Percentiles rank a stretch among this genome's conserved stretches.
Evolutionary conservation across 1,140 invertebrate species (phyloP).

Genomic region (Aphelenchoides avenae): DNA sequence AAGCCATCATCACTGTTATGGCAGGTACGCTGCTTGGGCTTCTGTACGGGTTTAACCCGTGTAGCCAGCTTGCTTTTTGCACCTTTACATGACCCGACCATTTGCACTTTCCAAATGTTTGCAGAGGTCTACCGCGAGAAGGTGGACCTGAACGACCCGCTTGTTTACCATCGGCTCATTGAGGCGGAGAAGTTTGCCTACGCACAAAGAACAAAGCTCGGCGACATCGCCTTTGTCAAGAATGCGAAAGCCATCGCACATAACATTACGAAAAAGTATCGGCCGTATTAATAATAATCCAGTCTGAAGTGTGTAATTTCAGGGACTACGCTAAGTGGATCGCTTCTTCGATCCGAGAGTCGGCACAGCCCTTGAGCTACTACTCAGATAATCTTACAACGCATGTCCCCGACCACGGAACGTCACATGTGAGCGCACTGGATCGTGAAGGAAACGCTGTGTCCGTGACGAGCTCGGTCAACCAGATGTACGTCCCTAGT

Average conservation of each 20-base stretch:
- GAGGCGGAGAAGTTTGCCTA: constrained; percentile 90
- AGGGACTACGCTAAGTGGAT: constrained; percentile 45
- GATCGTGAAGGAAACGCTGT: constrained; percentile 83
- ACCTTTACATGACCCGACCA: constrained; percentile 17
- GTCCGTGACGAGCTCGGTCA: constrained; percentile 83
- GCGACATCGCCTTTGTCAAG: constrained; percentile 73
- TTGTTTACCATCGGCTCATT: constrained; percentile 75
- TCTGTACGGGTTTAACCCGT: neutral
- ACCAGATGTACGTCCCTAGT: constrained; percentile 60
- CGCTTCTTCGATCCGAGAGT: constrained; percentile 36
- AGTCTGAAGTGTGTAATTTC: constrained; percentile 9
- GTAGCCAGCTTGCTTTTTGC: constrained; percentile 5
- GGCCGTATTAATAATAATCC: neutral
- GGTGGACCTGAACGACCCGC: constrained; percentile 42
- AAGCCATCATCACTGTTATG: constrained; percentile 53
- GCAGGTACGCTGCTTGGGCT: constrained; percentile 35
- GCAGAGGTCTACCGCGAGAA: constrained; percentile 41
- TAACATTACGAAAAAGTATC: constrained; percentile 53
- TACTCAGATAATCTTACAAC: constrained; percentile 38
- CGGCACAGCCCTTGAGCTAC: constrained; percentile 50
- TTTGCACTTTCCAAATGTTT: constrained; percentile 25
- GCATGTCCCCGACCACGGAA: constrained; percentile 64
- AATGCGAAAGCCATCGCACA: constrained; percentile 60
- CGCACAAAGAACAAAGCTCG: constrained; percentile 75
- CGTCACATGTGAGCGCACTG: constrained; percentile 80